Evolutionary conservation across 2,797 vertebrate species (phyloP), one percentile per base, ranked within the genome.

Genomic region (Trachurus trachurus): DNA sequence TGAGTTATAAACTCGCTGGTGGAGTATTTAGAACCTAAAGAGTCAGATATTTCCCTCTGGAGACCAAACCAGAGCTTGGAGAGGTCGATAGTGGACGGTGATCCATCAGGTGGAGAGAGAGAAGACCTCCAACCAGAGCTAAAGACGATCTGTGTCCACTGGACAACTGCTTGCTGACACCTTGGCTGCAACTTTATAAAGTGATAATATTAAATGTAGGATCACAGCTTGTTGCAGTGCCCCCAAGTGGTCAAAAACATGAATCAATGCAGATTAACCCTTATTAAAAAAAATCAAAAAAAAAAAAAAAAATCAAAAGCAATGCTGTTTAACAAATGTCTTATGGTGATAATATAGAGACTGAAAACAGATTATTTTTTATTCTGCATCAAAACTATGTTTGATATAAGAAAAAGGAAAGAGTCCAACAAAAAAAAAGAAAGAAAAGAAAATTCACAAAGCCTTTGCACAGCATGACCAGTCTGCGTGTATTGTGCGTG

Each of bases 401-500:
- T 80, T 22, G 40, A 66, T 60, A 15, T 26, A 7, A 54, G 52
- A 26, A 54, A 54, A 22, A 54, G 17, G 45, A 42, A 12, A 50
- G 15, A 21, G 49, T 10, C n/a, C 11, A 21, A 13, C 40, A 42
- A 42, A 12, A 42, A 11, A 21, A 19, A 47, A 47, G 1, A n/a
- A 49, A 49, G 1, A n/a, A 49, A 47, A 42, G 17, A 44, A 44
- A 44, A 44, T 16, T 49, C 34, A 47, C 58, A 78, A 71, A 47
- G 19, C 6, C 54, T 67, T 62, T 81, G 17, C 16, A 50, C 44
- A 52, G n/a, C 21, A 13, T 12, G 21, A 22, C 10, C 50, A 63
- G 37, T 19, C 29, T 72, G 40, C 13, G 3, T 64, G 31, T 66
- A 66, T 74, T 83, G 29, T 72, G 40, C 13, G 3, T 64, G 31